Base-by-base conservation (phyloP, 2,797 vertebrate species). In the Pseudochirops cupreus region DNA sequence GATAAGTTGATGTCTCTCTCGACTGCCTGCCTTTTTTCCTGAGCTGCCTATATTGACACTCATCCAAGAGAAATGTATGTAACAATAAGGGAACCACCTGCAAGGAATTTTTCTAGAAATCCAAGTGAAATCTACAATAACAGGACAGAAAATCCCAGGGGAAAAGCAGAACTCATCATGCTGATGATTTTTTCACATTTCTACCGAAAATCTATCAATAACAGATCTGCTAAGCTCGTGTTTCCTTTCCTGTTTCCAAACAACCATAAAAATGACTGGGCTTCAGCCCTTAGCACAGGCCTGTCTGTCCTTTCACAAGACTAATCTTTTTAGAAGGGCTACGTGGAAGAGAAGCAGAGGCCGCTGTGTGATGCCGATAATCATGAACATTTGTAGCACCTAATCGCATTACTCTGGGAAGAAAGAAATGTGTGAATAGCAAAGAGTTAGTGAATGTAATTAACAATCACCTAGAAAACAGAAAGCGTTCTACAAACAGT, bases 251-350 rank as follows among this genome's bases (percentile, higher is more conserved):
- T 96, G 95, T 96, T 98, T 93, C 97, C 97, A 95, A 98, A 97
- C 97, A 98, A 98, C 97, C 98, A 98, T 98, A 98, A 98, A 98
- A 98, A 98, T 97, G 96, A 97, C 96, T 96, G 97, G 95, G 97
- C 97, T 97, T 1, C 94, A 97, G 92, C 95, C 96, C 95, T 98
- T 92, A 21, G 13, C 16, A 52, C 93, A 93, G 95, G 95, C 92
- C 93, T 0, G 24, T 62, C 97, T 94, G 95, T 96, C 94, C 94
- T 97, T 97, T 98, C 97, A 97, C 96, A 94, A 93, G 93, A 14
- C 95, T 94, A 53, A 92, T 96, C 96, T 96, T 96, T 95, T 96
- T 94, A 74, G 91, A 97, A 97, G 95, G 95, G 94, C 92, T 92
- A 62, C 62, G n/a, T 95, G 92, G 97, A 96, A 95, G 91, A 96